Base-by-base conservation (phyloP, 2,113 vertebrate genomes). In the Amblyornis subalaris region DNA sequence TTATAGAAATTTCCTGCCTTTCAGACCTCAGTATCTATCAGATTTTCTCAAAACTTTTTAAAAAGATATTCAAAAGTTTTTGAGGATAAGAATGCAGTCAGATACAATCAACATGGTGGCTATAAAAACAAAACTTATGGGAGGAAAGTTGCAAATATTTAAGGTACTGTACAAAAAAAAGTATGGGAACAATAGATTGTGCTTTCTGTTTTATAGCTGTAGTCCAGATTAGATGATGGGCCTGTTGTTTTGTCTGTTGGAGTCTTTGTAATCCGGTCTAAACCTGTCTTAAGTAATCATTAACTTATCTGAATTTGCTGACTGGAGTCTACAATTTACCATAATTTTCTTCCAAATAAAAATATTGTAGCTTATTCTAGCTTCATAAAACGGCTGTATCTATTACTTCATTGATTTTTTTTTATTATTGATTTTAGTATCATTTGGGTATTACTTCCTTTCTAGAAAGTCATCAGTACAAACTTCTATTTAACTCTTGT, bases 401-500 rank as follows among this genome's bases (percentile, higher is more conserved):
- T 77, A 8, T 51, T 48, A 50, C 4, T n/a, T 53, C 4, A 62
- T 10, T 24, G 9, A 9, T 65, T 0, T 33, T 33, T 44, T 50
- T 45, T 70, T 6, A 25, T 6, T 76, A 12, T 36, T 25, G 53
- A 36, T 66, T 91, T 89, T 50, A 66, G 2, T 50, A 20, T 65
- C 0, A 0, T 16, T 76, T 66, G 21, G 2, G 1, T 33, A 13
- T 67, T 83, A 17, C 2, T 76, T 74, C 10, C 10, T 62, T 81
- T 78, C 40, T 67, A 29, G 35, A 62, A 66, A 78, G 6, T 36
- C 2, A 1, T 50, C 24, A 67, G 7, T 31, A 38, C 7, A 16
- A 9, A 57, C 7, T 74, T 50, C 48, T 81, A 1, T 50, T 71
- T 84, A 51, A 33, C 21, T 78, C 10, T 33, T 4, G 16, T 84